These are phyloP conservation scores for Actinostola sp. DNA, from an alignment of 92 coral and sea anemone species.

Conservation along the genomic window DNA sequence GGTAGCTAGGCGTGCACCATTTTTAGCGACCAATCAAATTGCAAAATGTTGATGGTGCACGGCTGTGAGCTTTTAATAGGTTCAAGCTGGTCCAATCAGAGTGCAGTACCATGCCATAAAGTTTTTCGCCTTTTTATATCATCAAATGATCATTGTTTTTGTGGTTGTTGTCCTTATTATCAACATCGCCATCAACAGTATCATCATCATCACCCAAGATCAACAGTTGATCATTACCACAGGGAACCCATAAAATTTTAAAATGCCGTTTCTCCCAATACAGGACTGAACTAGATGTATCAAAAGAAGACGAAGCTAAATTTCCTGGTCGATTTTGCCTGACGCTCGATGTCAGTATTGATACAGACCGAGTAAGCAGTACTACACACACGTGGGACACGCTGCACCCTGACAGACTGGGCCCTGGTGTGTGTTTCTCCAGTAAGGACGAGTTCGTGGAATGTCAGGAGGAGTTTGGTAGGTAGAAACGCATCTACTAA, in stretches of 20 bases:
- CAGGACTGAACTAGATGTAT: constrained; percentile 90
- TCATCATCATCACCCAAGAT: too few species aligned
- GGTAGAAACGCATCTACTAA: not conserved
- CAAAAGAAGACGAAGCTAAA: constrained; percentile 77
- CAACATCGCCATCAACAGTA: too few species aligned
- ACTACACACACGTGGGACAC: constrained; percentile 91
- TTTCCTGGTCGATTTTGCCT: constrained; percentile 79
- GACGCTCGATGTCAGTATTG: constrained; percentile 77
- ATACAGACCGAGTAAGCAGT: constrained; percentile 70
- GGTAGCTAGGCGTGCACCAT: too few species aligned
- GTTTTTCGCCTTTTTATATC: too few species aligned
- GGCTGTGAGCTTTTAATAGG: too few species aligned
- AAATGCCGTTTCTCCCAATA: not conserved
- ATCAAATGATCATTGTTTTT: too few species aligned
- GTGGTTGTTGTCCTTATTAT: too few species aligned
- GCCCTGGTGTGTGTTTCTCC: constrained; percentile 85
- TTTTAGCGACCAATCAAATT: too few species aligned
- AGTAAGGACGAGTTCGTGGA: constrained; percentile 91
- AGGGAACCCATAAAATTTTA: not conserved
- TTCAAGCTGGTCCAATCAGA: too few species aligned
- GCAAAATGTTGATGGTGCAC: too few species aligned
- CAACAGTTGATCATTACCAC: too few species aligned
- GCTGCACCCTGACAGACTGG: constrained; percentile 73
- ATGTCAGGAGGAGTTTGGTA: constrained; percentile 99
- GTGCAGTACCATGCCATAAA: too few species aligned